Conservation (phyloP, 35 echinoderm and acorn worm genomes). For the Holothuria glaberrima region DNA sequence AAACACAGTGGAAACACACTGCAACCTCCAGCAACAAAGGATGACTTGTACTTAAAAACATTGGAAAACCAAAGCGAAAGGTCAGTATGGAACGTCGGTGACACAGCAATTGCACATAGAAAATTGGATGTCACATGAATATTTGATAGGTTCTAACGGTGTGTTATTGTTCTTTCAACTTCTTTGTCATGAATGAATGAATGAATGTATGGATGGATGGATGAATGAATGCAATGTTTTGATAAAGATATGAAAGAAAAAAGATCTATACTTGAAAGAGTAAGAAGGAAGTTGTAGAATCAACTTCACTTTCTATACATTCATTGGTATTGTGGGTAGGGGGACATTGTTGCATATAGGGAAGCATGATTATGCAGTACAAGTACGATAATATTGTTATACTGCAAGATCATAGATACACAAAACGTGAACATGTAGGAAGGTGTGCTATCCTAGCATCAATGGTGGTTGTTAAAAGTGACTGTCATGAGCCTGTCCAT, state of each 20-base stretch:
- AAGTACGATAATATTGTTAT: no score
- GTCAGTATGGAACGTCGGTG: not conserved
- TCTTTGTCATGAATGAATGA: not conserved
- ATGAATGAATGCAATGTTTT: not conserved
- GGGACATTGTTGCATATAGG: no score
- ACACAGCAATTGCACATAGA: not conserved
- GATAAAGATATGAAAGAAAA: not conserved
- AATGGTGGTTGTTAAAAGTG: no score
- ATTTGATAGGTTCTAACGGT: not conserved
- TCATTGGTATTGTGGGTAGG: no score
- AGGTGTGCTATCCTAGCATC: no score
- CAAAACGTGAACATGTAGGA: no score
- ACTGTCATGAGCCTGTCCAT: no score
- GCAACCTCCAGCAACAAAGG: constrained; percentile 47
- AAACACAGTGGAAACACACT: constrained; percentile 28
- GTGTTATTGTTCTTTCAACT: not conserved
- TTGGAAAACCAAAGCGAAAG: constrained; percentile 18
- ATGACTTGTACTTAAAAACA: constrained; percentile 66
- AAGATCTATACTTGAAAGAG: not conserved
- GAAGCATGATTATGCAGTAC: no score
- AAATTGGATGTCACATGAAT: not conserved
- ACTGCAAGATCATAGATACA: no score
- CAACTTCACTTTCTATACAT: not conserved
- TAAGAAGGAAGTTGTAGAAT: not conserved
- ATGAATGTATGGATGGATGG: not conserved